These are phyloP conservation scores for Hassar affinis DNA, from an alignment of 2,113 vertebrate genomes.

Conservation along the genomic window DNA sequence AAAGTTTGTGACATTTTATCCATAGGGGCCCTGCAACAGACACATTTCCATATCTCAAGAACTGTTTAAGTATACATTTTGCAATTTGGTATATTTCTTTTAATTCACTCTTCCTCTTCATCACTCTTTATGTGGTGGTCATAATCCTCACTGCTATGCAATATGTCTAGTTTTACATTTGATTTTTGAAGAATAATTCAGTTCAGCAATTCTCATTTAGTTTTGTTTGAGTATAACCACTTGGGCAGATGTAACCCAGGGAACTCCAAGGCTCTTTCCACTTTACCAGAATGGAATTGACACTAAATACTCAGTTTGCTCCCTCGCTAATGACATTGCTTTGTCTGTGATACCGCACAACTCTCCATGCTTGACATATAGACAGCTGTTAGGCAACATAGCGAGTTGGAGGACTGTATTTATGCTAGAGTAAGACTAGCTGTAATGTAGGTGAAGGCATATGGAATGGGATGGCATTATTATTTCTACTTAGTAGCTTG, in stretches of 20 bases:
- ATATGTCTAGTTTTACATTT: background rate
- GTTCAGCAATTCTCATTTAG: background rate
- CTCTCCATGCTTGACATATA: background rate
- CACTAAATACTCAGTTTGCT: slow-evolving; percentile 1
- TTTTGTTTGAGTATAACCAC: background rate
- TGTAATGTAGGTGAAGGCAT: background rate
- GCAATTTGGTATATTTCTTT: too few relatives aligned
- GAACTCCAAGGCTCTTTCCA: background rate
- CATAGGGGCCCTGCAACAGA: too few relatives aligned
- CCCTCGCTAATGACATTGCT: slow-evolving; percentile 1
- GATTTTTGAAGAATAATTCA: background rate
- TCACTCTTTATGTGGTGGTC: too few relatives aligned
- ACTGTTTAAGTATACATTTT: too few relatives aligned
- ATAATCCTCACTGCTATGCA: too few relatives aligned
- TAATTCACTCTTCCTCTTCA: too few relatives aligned
- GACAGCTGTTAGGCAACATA: background rate
- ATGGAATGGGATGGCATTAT: background rate
- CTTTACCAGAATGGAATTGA: background rate
- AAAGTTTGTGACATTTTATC: too few relatives aligned
- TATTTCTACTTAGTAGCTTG: background rate
- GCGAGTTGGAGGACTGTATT: background rate
- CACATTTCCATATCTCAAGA: too few relatives aligned
- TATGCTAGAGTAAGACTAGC: slow-evolving; percentile 37
- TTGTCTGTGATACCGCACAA: slow-evolving; percentile 1
- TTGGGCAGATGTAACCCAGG: background rate